Conservation (phyloP, 2,888 invertebrate genomes). For the Reticulitermes lucifugus region DNA sequence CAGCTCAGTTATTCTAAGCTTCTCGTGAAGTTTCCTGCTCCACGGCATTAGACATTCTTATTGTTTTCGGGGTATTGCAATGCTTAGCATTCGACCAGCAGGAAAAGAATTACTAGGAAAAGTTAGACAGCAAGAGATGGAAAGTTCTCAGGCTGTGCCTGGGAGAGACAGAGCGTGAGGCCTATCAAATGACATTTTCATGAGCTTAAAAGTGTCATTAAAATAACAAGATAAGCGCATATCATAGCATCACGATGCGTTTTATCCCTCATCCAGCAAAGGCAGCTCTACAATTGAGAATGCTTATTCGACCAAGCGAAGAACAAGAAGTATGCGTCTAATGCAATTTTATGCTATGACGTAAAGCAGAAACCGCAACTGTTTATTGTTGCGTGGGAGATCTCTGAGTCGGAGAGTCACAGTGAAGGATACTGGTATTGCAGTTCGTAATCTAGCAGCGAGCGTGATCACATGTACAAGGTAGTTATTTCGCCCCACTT, state of each 20-base stretch:
- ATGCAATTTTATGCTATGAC: neutral
- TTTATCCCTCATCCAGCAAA: neutral
- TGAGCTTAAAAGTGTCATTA: neutral
- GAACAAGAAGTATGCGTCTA: neutral
- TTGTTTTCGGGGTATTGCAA: too few relatives aligned
- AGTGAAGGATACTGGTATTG: neutral
- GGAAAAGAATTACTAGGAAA: neutral
- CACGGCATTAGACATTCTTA: too few relatives aligned
- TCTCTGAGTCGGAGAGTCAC: neutral
- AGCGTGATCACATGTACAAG: neutral
- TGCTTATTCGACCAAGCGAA: too few relatives aligned
- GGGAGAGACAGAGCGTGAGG: neutral
- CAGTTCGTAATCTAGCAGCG: neutral
- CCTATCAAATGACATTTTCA: neutral
- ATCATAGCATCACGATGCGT: neutral
- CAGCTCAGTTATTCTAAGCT: too few relatives aligned
- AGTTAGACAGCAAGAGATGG: neutral
- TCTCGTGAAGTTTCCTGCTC: too few relatives aligned
- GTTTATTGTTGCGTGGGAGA: neutral
- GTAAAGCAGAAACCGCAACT: neutral
- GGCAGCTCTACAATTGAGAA: too few relatives aligned
- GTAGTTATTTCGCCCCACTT: neutral
- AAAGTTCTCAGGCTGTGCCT: neutral
- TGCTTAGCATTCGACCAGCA: too few relatives aligned
- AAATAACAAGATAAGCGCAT: neutral